Evolutionary conservation across 2,113 vertebrate species (phyloP).

Genomic region (Cottus gobio): DNA sequence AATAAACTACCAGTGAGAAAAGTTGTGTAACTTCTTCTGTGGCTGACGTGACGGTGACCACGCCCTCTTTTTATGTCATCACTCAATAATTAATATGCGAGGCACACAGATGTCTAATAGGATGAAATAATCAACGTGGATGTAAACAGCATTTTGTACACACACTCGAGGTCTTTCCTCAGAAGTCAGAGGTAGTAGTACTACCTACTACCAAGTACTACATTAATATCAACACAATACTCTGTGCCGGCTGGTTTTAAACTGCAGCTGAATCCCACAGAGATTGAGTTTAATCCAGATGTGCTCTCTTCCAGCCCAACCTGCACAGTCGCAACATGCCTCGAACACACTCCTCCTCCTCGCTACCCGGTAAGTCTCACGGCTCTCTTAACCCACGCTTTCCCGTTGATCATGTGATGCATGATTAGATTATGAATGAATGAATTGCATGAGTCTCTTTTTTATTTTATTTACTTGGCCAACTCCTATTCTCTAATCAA

Average conservation of each 20-base stretch:
- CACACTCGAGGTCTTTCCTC: no score
- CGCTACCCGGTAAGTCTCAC: conserved; percentile 83
- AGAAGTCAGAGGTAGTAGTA: no score
- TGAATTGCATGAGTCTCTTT: not conserved
- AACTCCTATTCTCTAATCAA: not conserved
- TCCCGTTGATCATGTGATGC: not conserved
- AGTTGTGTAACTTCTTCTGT: not conserved
- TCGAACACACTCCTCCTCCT: conserved; percentile 85
- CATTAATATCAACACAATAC: not conserved
- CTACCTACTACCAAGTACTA: no score
- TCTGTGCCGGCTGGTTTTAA: not conserved
- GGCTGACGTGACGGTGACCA: not conserved
- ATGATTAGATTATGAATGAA: not conserved
- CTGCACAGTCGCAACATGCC: conserved; percentile 84
- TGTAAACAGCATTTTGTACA: no score
- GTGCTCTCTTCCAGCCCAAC: conserved; percentile 79
- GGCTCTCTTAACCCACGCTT: not conserved
- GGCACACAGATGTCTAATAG: not conserved
- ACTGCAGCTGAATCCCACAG: not conserved
- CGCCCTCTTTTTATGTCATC: not conserved
- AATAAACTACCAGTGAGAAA: no score
- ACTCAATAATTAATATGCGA: not conserved
- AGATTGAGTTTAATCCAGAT: conserved; percentile 20
- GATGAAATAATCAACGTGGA: not conserved
- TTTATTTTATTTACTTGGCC: no score